Evolutionary conservation across 2,797 vertebrate species (phyloP).

Genomic region (Amniataba percoides): DNA sequence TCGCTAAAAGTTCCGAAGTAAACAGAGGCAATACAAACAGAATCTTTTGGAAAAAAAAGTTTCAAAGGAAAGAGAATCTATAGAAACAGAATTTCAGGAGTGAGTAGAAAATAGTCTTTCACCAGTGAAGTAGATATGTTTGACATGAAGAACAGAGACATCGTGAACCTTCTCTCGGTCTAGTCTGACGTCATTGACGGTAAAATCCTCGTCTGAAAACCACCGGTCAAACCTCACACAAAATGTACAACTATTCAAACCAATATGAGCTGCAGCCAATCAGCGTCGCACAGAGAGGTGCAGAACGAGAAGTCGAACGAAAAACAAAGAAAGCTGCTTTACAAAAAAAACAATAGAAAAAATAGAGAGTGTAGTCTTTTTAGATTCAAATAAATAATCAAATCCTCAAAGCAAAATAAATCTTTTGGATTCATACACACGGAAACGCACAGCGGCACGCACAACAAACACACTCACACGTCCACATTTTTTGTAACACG

Average conservation of each 20-base stretch:
- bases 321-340: constrained; percentile 61
- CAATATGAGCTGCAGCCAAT: constrained; percentile 33
- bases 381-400: constrained; percentile 75
- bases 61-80: constrained; percentile 35
- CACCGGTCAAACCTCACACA: constrained; percentile 21
- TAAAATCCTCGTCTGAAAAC: constrained; percentile 21
- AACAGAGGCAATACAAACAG: constrained; percentile 19
- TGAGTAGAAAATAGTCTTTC: constrained; percentile 69
- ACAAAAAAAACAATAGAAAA: constrained; percentile 75
- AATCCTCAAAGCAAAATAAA: constrained; percentile 65
- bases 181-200: constrained; percentile 18
- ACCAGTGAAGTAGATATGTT: constrained; percentile 66
- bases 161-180: constrained; percentile 33
- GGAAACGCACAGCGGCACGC: constrained; percentile 41
- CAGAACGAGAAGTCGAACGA: constrained; percentile 5
- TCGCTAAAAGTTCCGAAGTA: constrained; percentile 22
- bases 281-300: not conserved
- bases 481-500: constrained; percentile 62
- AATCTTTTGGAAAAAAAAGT: constrained; percentile 1
- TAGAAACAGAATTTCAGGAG: constrained; percentile 55
- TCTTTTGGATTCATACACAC: constrained; percentile 55
- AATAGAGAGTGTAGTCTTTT: constrained; percentile 74
- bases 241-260: constrained; percentile 17
- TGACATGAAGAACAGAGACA: constrained; percentile 50
- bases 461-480: constrained; percentile 50